Percentiles rank a stretch among this genome's conserved stretches.
These are phyloP conservation scores for Caracal caracal DNA, from an alignment of 2,113 vertebrate species.

Conservation along the genomic window DNA sequence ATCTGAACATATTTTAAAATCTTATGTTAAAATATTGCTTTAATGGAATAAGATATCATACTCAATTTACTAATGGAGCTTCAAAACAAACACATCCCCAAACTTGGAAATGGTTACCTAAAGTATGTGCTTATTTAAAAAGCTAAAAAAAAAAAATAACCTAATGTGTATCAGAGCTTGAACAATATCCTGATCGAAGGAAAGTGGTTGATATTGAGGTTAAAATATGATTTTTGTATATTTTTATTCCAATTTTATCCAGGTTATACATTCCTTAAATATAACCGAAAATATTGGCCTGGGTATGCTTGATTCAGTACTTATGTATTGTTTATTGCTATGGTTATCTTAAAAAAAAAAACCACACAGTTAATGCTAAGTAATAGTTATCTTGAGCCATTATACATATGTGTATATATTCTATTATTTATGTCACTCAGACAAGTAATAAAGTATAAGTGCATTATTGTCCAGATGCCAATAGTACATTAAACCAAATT, in stretches of 20 bases:
- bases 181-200: not conserved
- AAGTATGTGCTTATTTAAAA: not conserved
- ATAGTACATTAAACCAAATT: constrained; percentile 43
- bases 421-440: constrained; percentile 24
- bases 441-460: constrained; percentile 57
- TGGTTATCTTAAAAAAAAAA: not conserved
- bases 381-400: not conserved
- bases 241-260: not conserved
- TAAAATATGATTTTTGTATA: not conserved
- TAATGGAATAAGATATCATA: not conserved
- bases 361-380: not conserved
- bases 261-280: constrained; percentile 3
- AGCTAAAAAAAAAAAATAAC: not conserved
- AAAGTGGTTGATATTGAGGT: not conserved
- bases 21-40: not conserved
- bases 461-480: constrained; percentile 46
- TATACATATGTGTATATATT: not conserved
- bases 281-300: not conserved
- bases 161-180: not conserved
- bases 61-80: not conserved
- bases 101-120: not conserved
- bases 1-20: not conserved
- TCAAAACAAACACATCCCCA: not conserved
- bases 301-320: not conserved
- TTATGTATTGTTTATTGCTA: not conserved